These are phyloP conservation scores for Oreochromis grahami DNA, from an alignment of 2,797 vertebrate species.

Conservation along the genomic window DNA sequence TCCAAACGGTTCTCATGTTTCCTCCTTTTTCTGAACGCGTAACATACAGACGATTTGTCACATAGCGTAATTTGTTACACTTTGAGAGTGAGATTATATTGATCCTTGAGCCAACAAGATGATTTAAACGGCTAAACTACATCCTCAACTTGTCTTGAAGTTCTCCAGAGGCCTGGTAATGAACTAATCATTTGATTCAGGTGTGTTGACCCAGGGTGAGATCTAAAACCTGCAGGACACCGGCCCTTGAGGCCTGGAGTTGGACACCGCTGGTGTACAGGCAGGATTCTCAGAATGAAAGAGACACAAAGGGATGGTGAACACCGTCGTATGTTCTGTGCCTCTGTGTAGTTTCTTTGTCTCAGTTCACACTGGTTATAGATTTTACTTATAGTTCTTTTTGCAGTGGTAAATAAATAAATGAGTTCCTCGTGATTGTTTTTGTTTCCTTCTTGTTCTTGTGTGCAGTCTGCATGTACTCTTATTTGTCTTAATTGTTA, in stretches of 20 bases:
- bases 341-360: background rate
- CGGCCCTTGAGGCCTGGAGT: background rate
- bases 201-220: background rate
- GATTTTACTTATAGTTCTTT: too few species aligned
- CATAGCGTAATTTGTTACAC: background rate
- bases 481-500: background rate
- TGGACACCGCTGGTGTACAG: background rate
- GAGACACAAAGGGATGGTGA: too few species aligned
- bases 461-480: background rate
- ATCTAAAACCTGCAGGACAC: background rate
- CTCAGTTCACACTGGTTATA: background rate
- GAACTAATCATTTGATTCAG: background rate
- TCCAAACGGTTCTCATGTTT: background rate
- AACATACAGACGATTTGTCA: fast-evolving
- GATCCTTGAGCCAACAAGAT: background rate
- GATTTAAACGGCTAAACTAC: background rate
- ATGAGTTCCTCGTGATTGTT: too few species aligned
- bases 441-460: background rate
- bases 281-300: too few species aligned
- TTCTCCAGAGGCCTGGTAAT: background rate
- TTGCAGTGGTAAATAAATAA: too few species aligned
- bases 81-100: fast-evolving
- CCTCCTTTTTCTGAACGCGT: background rate
- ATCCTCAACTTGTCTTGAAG: background rate
- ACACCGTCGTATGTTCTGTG: background rate